These are phyloP conservation scores for Euwallacea fornicatus DNA, from an alignment of 1,140 invertebrate species.

Conservation along the genomic window DNA sequence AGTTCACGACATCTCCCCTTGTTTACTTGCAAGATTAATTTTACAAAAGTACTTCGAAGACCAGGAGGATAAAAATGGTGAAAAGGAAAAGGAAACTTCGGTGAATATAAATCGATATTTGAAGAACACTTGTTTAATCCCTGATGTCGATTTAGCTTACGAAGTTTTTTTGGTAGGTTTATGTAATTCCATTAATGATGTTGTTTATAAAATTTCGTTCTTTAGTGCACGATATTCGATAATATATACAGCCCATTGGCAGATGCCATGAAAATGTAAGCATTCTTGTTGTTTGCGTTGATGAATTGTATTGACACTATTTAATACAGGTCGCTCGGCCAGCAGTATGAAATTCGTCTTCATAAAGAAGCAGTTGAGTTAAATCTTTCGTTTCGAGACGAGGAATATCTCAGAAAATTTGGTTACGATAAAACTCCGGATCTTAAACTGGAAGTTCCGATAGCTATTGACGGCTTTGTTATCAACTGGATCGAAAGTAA, in stretches of 20 bases:
- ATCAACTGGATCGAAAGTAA: conserved; percentile 98
- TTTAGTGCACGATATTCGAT: conserved; percentile 69
- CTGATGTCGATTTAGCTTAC: conserved; percentile 70
- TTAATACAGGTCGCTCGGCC: conserved; percentile 64
- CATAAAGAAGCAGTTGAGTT: conserved; percentile 61
- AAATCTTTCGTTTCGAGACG: conserved; percentile 74
- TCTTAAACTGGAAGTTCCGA: conserved; percentile 86
- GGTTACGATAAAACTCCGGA: conserved; percentile 97
- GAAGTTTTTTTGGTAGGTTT: conserved; percentile 74
- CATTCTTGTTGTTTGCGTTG: conserved; percentile 31
- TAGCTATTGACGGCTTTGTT: conserved; percentile 81
- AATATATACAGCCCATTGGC: conserved; percentile 75
- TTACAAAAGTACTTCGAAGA: conserved; percentile 62
- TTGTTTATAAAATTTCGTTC: conserved; percentile 34
- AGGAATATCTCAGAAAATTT: conserved; percentile 74
- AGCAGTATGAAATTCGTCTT: conserved; percentile 74
- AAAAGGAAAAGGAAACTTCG: conserved; percentile 31
- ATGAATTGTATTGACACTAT: background rate
- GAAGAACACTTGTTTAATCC: conserved; percentile 71
- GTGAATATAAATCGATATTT: conserved; percentile 62
- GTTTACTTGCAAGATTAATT: conserved; percentile 66
- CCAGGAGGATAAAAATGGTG: conserved; percentile 29
- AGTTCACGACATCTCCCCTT: conserved; percentile 61
- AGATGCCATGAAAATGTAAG: conserved; percentile 73
- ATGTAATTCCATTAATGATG: background rate